Conservation (phyloP, 2,797 vertebrate species). For the Alca torda region DNA sequence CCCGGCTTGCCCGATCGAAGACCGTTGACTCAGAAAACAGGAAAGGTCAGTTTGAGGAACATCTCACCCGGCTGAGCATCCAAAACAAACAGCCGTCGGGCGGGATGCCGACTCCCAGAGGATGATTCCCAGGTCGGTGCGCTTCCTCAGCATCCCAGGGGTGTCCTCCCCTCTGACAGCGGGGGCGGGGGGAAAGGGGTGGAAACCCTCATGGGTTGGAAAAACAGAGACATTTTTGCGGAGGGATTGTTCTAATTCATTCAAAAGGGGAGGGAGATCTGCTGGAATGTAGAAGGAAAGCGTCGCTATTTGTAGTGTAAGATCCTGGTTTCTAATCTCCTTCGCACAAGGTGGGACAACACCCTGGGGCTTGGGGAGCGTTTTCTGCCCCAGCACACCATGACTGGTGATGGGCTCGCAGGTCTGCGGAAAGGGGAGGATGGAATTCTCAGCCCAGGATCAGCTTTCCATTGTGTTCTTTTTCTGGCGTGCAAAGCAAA, state of each 20-base stretch:
- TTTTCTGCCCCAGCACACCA: constrained; percentile 32
- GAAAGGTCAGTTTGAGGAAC: constrained; percentile 74
- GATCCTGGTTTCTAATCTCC: constrained; percentile 58
- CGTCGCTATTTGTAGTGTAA: constrained; percentile 48
- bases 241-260: constrained; percentile 33
- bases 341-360: constrained; percentile 59
- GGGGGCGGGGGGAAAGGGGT: neutral
- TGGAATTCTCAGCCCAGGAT: constrained; percentile 4
- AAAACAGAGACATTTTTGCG: neutral
- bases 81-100: constrained; percentile 67
- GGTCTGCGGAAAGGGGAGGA: constrained; percentile 15
- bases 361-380: constrained; percentile 54
- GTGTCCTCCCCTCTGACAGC: neutral
- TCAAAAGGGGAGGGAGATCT: constrained; percentile 41
- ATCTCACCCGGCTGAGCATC: constrained; percentile 36
- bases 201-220: neutral
- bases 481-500: neutral
- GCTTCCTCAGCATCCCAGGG: constrained; percentile 22
- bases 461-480: neutral
- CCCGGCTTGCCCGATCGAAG: constrained; percentile 46
- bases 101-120: constrained; percentile 6
- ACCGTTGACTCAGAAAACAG: constrained; percentile 63
- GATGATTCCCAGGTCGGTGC: constrained; percentile 48
- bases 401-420: constrained; percentile 63
- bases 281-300: constrained; percentile 56